A percentile compares a stretch with the other conserved stretches of the same genome.
These are phyloP conservation scores for Brienomyrus longianalis DNA, from an alignment of 2,113 vertebrate genomes.

Conservation along the genomic window DNA sequence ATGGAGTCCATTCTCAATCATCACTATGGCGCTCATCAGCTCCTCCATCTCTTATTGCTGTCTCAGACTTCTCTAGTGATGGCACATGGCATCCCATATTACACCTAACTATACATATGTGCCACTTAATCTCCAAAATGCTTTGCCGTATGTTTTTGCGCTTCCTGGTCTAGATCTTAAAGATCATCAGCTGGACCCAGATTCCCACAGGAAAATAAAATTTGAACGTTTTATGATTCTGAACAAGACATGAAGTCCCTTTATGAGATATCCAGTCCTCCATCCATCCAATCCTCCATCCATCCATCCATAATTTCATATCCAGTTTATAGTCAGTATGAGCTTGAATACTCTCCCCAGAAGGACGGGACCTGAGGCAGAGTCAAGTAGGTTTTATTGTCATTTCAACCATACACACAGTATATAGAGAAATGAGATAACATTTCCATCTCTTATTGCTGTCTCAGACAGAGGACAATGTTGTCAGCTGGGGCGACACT, in stretches of 20 bases:
- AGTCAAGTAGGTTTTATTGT: no score
- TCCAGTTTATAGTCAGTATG: no score
- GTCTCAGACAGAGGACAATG: no score
- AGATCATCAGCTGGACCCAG: background rate
- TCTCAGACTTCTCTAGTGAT: background rate
- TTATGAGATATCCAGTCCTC: no score
- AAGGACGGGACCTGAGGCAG: no score
- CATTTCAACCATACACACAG: no score
- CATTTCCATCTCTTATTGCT: no score
- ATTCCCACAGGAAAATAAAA: background rate
- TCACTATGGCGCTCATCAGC: background rate
- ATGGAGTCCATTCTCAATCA: background rate
- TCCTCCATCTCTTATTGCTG: no score
- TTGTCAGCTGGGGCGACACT: background rate
- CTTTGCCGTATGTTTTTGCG: background rate
- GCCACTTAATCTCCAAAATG: background rate
- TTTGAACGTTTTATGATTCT: background rate
- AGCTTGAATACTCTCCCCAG: no score
- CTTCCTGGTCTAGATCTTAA: background rate
- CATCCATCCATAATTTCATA: no score
- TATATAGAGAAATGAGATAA: no score
- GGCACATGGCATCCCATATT: background rate
- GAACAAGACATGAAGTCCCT: background rate
- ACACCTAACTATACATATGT: background rate
- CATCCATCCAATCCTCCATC: no score